Conservation (phyloP, 2,888 invertebrate species). For the Drosophila infuscata region DNA sequence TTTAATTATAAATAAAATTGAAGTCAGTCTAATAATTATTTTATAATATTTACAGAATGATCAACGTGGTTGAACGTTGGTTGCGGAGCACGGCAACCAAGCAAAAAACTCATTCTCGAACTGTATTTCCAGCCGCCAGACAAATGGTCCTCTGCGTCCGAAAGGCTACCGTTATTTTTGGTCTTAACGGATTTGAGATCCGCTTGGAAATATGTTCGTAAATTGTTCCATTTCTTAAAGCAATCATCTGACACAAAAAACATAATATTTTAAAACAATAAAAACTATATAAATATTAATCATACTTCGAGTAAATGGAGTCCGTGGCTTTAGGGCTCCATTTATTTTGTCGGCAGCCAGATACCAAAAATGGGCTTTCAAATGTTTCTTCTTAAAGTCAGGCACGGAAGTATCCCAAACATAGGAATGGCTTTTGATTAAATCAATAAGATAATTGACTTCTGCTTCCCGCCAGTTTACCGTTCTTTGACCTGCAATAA, state of each 20-base stretch:
- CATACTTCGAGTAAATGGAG: slow-evolving; percentile 36
- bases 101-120: slow-evolving; percentile 39
- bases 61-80: slow-evolving; percentile 16
- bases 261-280: background rate
- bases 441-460: slow-evolving; percentile 41
- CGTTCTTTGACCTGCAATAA: slow-evolving; percentile 24
- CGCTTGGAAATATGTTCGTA: slow-evolving; percentile 38
- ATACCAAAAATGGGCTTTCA: slow-evolving; percentile 34
- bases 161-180: slow-evolving; percentile 8
- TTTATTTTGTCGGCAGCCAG: slow-evolving; percentile 43
- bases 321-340: slow-evolving; percentile 11
- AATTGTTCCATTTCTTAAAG: slow-evolving; percentile 44
- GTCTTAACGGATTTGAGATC: slow-evolving; percentile 32
- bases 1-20: background rate
- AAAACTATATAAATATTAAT: background rate
- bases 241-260: slow-evolving; percentile 26
- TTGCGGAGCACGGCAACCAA: slow-evolving; percentile 11
- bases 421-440: slow-evolving; percentile 31
- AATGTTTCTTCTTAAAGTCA: slow-evolving; percentile 39
- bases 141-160: slow-evolving; percentile 26
- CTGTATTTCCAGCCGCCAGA: slow-evolving; percentile 40
- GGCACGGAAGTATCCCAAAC: slow-evolving; percentile 35
- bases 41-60: slow-evolving; percentile 14
- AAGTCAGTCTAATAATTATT: background rate
- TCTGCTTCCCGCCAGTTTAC: slow-evolving; percentile 42